Percentiles rank a stretch among this genome's conserved stretches.
These are phyloP conservation scores for Elephas maximus DNA, from an alignment of 2,113 vertebrate species.

Conservation along the genomic window DNA sequence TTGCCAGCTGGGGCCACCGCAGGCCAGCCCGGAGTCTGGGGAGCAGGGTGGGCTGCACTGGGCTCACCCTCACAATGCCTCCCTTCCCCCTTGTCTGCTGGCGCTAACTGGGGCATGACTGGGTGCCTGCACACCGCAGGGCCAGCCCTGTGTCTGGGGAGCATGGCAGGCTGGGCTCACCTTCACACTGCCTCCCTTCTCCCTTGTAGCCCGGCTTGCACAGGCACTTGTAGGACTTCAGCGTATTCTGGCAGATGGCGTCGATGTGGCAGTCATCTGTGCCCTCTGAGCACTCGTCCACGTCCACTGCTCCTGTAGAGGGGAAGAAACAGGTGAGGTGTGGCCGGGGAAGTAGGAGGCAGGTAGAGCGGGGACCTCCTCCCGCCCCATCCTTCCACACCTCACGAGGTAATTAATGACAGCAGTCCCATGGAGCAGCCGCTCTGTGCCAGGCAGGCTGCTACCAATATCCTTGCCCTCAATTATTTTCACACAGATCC, in stretches of 20 bases:
- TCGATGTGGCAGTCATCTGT: conserved; percentile 98
- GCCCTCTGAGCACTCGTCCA: conserved; percentile 95
- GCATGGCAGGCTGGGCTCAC: conserved; percentile 88
- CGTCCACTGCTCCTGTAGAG: conserved; percentile 85
- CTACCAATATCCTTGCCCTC: fast-evolving
- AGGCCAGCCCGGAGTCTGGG: neutral
- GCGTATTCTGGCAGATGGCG: conserved; percentile 98
- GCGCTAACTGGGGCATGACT: too few species aligned
- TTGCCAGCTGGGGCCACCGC: conserved; percentile 42
- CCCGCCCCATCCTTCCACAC: fast-evolving
- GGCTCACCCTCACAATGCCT: too few species aligned
- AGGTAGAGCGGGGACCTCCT: neutral
- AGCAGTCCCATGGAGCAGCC: neutral
- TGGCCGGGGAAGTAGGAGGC: fast-evolving
- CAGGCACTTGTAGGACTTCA: conserved; percentile 97
- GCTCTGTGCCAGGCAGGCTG: neutral
- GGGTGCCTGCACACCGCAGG: too few species aligned
- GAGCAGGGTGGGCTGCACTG: conserved; percentile 54
- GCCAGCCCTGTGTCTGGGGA: too few species aligned
- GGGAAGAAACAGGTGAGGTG: neutral
- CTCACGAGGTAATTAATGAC: neutral
- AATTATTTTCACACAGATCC: neutral
- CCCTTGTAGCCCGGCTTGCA: conserved; percentile 98
- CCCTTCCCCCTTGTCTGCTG: too few species aligned
- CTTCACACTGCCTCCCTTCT: conserved; percentile 96